Base-by-base conservation (phyloP, 2,113 vertebrate species). In the Dipodomys spectabilis region DNA sequence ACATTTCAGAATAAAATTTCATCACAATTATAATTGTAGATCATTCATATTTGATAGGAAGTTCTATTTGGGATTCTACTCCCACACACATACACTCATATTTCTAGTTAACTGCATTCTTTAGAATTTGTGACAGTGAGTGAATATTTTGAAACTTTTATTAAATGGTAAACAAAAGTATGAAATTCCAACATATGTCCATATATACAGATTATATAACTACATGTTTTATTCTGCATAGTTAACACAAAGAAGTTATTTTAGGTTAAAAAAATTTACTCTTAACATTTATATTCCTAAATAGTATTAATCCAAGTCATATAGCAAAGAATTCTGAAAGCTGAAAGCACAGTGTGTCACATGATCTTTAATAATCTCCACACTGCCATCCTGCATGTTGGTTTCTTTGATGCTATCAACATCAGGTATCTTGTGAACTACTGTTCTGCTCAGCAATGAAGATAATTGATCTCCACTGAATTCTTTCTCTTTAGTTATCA, bases 281-380 rank as follows among this genome's bases (percentile, higher is more conserved):
- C 11, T 74, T 88, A 90, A 60, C 18, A 16, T 81, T 91, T 82
- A 93, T 79, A 45, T 68, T 35, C 23, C 79, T 83, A 23, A 84
- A 68, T 49, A 92, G 65, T 91, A 88, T 98, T 96, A 99, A 96
- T 99, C 99, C 92, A 99, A 93, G 25, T 99, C 98, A 49, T 98
- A 99, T 4, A 99, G 95, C 94, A 99, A 91, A 3, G 98, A 25
- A 95, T 99, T 99, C 45, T 99, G 98, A 87, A 99, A 99, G 12
- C 2, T 8, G 5, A 99, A 89, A 2, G 98, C 98, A 85, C 98
- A 99, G 1, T 72, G 97, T 0, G 99, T 99, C 1, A 95, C 88
- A 32, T 99, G 99, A 9, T 99, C 97, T 10, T 94, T 92, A n/a
- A 98, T 82, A 30, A 98, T 12, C 3, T 71, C 95, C 91, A 97